phyloP scores from a whole-genome alignment of 2,113 vertebrate species.

The Chaetodon trifascialis region DNA sequence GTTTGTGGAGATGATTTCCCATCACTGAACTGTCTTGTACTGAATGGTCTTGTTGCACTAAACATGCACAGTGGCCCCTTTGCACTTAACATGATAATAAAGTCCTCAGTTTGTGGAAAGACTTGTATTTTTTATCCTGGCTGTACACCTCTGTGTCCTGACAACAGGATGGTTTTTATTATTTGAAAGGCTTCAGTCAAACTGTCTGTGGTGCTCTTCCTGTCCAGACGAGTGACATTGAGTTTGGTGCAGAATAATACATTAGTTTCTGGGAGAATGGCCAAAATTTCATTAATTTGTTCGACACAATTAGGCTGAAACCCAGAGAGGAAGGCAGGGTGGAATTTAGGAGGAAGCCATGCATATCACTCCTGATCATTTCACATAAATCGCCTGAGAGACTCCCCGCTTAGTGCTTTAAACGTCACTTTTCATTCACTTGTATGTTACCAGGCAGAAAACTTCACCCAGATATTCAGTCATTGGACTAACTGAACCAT shows the following conservation, averaged over 20 bases:
- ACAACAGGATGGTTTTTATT: not conserved
- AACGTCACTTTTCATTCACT: no score
- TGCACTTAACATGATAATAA: conserved; percentile 44
- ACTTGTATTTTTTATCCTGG: not conserved
- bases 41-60: conserved; percentile 30
- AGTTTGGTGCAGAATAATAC: not conserved
- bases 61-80: conserved; percentile 24
- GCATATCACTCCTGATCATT: not conserved
- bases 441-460: no score
- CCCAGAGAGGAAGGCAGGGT: not conserved
- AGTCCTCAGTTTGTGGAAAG: conserved; percentile 40
- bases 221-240: not conserved
- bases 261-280: not conserved
- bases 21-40: conserved; percentile 5
- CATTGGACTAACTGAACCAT: no score
- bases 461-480: no score
- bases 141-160: not conserved
- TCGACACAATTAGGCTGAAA: not conserved
- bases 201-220: not conserved
- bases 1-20: conserved; percentile 2
- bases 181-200: not conserved
- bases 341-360: not conserved
- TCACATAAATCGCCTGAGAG: not conserved
- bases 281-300: not conserved
- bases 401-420: no score